Evolutionary conservation across 2,797 vertebrate genomes (phyloP).

Genomic region (Notolabrus celidotus): DNA sequence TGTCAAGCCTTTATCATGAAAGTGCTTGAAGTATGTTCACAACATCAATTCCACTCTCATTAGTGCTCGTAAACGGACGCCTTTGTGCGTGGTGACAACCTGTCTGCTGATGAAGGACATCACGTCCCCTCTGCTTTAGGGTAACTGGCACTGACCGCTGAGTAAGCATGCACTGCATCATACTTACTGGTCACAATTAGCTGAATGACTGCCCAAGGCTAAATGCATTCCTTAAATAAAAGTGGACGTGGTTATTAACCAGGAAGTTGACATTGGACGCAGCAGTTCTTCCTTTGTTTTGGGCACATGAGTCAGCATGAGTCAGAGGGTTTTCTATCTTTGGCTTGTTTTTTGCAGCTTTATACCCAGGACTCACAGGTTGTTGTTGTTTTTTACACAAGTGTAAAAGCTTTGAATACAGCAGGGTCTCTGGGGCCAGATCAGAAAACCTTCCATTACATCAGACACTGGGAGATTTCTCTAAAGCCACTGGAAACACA

Average conservation of each 20-base stretch:
- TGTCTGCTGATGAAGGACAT: constrained; percentile 67
- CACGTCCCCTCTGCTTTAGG: constrained; percentile 53
- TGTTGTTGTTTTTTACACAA: constrained; percentile 6
- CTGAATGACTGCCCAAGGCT: constrained; percentile 34
- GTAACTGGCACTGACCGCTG: constrained; percentile 62
- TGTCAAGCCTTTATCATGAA: constrained; percentile 14
- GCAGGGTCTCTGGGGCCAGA: neutral
- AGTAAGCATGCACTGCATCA: constrained; percentile 44
- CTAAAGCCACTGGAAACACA: neutral
- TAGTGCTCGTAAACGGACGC: constrained; percentile 37
- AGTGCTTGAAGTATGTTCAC: constrained; percentile 19
- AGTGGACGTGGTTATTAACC: constrained; percentile 32
- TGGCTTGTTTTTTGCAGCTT: constrained; percentile 30
- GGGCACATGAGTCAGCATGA: constrained; percentile 50
- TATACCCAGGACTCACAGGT: neutral
- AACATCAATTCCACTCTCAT: constrained; percentile 46
- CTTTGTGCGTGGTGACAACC: constrained; percentile 60
- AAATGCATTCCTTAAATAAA: constrained; percentile 35
- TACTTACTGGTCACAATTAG: constrained; percentile 68
- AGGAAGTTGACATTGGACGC: constrained; percentile 38
- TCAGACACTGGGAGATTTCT: neutral
- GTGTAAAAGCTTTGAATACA: constrained; percentile 6
- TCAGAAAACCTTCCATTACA: neutral
- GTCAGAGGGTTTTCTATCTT: constrained; percentile 27
- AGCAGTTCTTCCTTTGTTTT: constrained; percentile 23